Conservation (phyloP, 2,888 invertebrate genomes). For the Anoncus sp. region DNA sequence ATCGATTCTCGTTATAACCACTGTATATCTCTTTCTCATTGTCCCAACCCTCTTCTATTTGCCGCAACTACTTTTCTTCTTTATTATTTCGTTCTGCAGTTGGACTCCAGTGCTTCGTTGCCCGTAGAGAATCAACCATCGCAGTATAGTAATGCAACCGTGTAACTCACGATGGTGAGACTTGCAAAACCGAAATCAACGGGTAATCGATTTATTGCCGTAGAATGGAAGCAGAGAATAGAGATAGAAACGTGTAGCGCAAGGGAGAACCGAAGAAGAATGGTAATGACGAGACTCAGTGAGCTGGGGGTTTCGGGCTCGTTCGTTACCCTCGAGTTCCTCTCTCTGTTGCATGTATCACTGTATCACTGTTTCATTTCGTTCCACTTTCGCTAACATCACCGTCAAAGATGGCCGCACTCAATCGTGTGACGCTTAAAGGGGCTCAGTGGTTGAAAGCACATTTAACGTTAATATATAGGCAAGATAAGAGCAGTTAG, state of each 20-base stretch:
- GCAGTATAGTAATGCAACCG: slow-evolving; percentile 15
- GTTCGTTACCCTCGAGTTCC: slow-evolving; percentile 35
- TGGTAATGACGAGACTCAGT: slow-evolving; percentile 51
- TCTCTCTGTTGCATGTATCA: slow-evolving; percentile 15
- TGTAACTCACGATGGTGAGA: slow-evolving; percentile 39
- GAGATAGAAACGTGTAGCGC: slow-evolving; percentile 28
- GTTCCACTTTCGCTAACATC: background rate
- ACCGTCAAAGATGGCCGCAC: too few relatives aligned
- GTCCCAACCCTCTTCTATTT: slow-evolving; percentile 2
- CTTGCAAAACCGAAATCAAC: slow-evolving; percentile 58
- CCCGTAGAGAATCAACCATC: slow-evolving; percentile 21
- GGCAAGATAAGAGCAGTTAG: slow-evolving; percentile 36
- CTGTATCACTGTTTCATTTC: slow-evolving; percentile 35
- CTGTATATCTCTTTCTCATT: slow-evolving; percentile 31
- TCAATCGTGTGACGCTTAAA: slow-evolving; percentile 46
- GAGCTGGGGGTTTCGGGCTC: slow-evolving; percentile 25
- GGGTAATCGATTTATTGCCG: slow-evolving; percentile 56
- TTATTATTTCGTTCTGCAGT: slow-evolving; percentile 55
- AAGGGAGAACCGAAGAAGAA: slow-evolving; percentile 47
- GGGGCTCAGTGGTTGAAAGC: slow-evolving; percentile 46
- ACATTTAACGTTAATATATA: slow-evolving; percentile 59
- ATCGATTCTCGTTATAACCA: slow-evolving; percentile 59
- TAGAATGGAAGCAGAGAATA: slow-evolving; percentile 36
- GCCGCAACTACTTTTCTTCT: slow-evolving; percentile 56
- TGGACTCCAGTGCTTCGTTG: slow-evolving; percentile 39